These are phyloP conservation scores for Echinarachnius parma DNA, from an alignment of 53 echinoderm and acorn worm genomes.

Conservation along the genomic window DNA sequence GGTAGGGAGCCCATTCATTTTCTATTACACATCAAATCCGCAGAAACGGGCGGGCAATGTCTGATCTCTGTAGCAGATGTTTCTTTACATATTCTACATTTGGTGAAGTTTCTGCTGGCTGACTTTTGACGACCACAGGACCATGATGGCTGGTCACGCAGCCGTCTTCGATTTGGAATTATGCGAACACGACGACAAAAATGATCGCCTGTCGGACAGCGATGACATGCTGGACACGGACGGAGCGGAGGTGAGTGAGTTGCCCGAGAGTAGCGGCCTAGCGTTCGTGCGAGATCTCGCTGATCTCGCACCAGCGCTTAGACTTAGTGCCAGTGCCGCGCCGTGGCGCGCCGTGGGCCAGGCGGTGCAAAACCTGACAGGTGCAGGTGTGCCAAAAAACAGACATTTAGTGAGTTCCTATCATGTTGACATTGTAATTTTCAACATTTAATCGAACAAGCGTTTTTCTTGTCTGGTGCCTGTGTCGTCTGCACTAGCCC, in stretches of 20 bases:
- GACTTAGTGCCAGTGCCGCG: too few relatives aligned
- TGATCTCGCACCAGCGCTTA: too few relatives aligned
- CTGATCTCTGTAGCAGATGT: slow-evolving; percentile 29
- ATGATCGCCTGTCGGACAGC: slow-evolving; percentile 14
- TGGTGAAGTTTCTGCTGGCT: slow-evolving; percentile 40
- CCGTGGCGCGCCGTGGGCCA: not conserved
- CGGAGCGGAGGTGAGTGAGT: slow-evolving; percentile 20
- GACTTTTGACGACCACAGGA: not conserved
- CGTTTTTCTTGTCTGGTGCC: too few relatives aligned
- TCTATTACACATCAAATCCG: not conserved
- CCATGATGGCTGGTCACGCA: slow-evolving; percentile 40
- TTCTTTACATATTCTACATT: slow-evolving; percentile 8
- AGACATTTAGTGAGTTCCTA: too few relatives aligned
- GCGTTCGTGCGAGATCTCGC: not conserved
- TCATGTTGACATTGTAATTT: too few relatives aligned
- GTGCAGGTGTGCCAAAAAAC: too few relatives aligned
- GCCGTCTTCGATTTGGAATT: slow-evolving; percentile 42
- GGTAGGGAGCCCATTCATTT: slow-evolving; percentile 24
- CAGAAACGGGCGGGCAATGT: slow-evolving; percentile 34
- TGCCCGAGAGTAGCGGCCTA: too few relatives aligned
- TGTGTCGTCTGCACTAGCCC: too few relatives aligned
- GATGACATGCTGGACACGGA: slow-evolving; percentile 33
- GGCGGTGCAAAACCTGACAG: not conserved
- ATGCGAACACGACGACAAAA: slow-evolving; percentile 35
- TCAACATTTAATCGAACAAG: too few relatives aligned